These are phyloP conservation scores for Acropora yongei DNA, from an alignment of 64 coral and sea anemone genomes.

Conservation along the genomic window DNA sequence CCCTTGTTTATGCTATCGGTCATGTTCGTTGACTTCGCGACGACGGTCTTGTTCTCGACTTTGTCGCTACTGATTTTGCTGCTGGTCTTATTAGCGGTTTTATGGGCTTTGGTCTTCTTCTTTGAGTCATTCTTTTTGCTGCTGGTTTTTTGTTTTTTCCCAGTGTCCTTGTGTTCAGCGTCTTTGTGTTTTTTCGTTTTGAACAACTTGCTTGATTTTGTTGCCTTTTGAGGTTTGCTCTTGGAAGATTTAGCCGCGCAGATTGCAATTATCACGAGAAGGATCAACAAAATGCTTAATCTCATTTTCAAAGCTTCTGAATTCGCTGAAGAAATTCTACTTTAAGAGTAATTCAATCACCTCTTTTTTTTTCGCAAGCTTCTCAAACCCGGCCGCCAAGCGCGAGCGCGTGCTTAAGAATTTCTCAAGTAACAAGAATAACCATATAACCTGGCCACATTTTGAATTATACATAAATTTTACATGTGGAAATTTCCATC, in stretches of 20 bases:
- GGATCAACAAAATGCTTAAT: neutral
- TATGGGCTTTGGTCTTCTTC: slow-evolving; percentile 46
- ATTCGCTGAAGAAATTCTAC: neutral
- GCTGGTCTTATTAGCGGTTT: neutral
- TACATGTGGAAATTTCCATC: slow-evolving; percentile 21
- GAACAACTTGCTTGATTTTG: neutral
- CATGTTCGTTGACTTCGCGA: slow-evolving; percentile 2
- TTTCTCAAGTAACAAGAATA: neutral
- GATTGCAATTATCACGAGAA: slow-evolving; percentile 33
- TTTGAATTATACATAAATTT: slow-evolving; percentile 38
- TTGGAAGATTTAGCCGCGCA: slow-evolving; percentile 63
- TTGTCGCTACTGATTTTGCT: neutral
- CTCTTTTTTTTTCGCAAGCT: neutral
- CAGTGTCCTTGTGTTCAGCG: neutral
- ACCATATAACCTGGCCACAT: neutral
- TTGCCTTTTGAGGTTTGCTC: neutral
- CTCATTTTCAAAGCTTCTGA: slow-evolving; percentile 31
- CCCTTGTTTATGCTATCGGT: neutral
- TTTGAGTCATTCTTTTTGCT: slow-evolving; percentile 33
- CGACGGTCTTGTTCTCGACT: neutral
- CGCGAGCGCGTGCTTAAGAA: neutral
- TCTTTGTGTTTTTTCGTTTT: slow-evolving; percentile 40
- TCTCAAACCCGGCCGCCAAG: neutral
- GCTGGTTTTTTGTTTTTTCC: neutral
- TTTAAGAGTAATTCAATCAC: neutral